Conservation (phyloP, 2,113 vertebrate species). For the Coreoperca whiteheadi region DNA sequence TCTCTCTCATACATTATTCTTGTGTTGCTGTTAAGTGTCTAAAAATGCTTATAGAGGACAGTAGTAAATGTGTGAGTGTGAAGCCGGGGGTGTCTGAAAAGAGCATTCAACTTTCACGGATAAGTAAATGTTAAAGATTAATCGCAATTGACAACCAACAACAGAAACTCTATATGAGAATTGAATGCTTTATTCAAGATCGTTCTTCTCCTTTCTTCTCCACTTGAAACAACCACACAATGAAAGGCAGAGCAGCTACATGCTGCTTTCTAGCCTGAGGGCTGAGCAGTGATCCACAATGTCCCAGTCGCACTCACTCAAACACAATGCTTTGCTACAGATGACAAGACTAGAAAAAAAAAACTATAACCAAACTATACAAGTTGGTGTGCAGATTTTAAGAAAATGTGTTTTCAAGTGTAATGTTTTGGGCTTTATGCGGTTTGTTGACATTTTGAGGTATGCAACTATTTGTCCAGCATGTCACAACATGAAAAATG, state of each 20-base stretch:
- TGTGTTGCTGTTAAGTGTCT: not conserved
- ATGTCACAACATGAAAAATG: not conserved
- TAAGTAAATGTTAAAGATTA: not conserved
- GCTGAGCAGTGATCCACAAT: slow-evolving; percentile 55
- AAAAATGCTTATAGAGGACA: not conserved
- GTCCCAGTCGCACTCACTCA: slow-evolving; percentile 54
- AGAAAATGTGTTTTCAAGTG: not conserved
- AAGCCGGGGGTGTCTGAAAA: not conserved
- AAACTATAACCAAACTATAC: not conserved
- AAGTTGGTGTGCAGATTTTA: not conserved
- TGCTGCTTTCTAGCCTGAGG: slow-evolving; percentile 37
- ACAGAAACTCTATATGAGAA: not conserved
- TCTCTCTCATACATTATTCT: not conserved
- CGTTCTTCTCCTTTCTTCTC: slow-evolving; percentile 6
- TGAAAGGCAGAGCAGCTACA: slow-evolving; percentile 24
- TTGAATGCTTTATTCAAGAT: not conserved
- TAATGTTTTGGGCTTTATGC: not conserved
- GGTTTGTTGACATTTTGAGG: not conserved
- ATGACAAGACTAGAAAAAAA: slow-evolving; percentile 23
- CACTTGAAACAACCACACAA: slow-evolving; percentile 19
- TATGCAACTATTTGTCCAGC: not conserved
- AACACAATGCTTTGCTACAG: slow-evolving; percentile 46
- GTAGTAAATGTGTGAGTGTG: not conserved
- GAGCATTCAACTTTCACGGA: not conserved
- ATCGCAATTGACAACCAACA: not conserved